Base-by-base conservation (phyloP, 2,797 vertebrate species). In the Mormyrops attenuatus region DNA sequence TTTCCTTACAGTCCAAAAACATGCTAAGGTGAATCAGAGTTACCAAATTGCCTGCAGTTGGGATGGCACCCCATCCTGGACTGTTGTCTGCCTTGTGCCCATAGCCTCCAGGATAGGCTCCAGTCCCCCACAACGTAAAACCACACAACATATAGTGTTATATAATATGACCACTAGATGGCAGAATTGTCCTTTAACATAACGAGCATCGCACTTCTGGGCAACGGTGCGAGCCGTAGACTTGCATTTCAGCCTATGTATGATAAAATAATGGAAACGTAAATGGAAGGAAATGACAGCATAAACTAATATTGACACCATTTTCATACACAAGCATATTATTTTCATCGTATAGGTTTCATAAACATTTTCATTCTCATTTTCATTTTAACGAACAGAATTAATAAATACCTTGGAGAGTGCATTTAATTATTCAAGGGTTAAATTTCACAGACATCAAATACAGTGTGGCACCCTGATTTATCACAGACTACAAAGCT, bases 311-410 rank as follows among this genome's bases (percentile, higher is more conserved):
- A 80, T 26, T 41, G 49, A 34, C 50, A 60, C 11, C n/a, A 38
- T 60, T 38, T 87, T 60, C 30, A 8, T 87, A 15, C 26, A 57
- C 85, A 55, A 38, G 15, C 53, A 87, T 38, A 60, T 57, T 60
- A 38, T 87, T 87, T 87, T 86, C 15, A 38, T 55, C 20, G 30
- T 41, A 49, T 22, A 13, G 41, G 5, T 50, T 38, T 87, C 52
- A 87, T 60, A 53, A 55, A 85, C n/a, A 85, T 22, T 49, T 47
- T 85, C 47, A 85, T 80, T 34, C 53, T 85, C 20, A 85, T 85
- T 85, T 87, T 87, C 52, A 17, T 87, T 55, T 38, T 55, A 57
- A 85, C 84, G 53, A 85, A 85, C 84, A 85, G 84, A 85, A 85
- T 55, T 55, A 55, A 38, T 57, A 38, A 87, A 20, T 38, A 34